Evolutionary conservation across 2,888 invertebrate species (phyloP), one percentile per base, ranked within the genome.

Genomic region (Timandra comae): DNA sequence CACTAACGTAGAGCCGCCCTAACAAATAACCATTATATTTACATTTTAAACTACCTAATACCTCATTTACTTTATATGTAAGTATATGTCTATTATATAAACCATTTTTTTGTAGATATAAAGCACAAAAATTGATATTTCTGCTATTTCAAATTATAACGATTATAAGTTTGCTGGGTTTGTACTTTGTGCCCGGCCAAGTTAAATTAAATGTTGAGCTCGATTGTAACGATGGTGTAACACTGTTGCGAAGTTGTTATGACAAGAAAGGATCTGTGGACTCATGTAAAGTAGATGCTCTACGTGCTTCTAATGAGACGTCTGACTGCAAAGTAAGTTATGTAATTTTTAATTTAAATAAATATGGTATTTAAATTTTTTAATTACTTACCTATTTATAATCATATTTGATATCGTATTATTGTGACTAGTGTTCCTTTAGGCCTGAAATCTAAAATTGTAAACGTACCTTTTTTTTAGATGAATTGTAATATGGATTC

Each of bases 71-170:
- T n/a, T n/a, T n/a, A n/a, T n/a, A n/a, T n/a, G n/a, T n/a, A n/a
- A n/a, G n/a, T n/a, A n/a, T n/a, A n/a, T n/a, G n/a, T n/a, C n/a
- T n/a, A n/a, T n/a, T n/a, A n/a, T n/a, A n/a, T n/a, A n/a, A n/a
- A n/a, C n/a, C n/a, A n/a, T n/a, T n/a, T n/a, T 6, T 16, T 16
- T 16, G 6, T 69, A 87, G 90, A 54, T 93, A 89, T 58, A 88
- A 88, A 56, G 87, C 88, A 37, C 94, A 94, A 63, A 95, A 94
- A 63, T 60, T 75, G 8, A 77, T 93, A 30, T 95, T 96, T 56
- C 80, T 96, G 43, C 49, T 89, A 16, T 91, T 92, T 46, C 91
- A 94, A 87, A 67, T 91, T 10, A 52, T 94, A 16, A 91, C 92
- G 2, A 90, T 91, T 7, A 59, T 91, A 30, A 89, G 91, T 52